Evolutionary conservation across 2,797 vertebrate species (phyloP), one percentile per base, ranked within the genome.

Genomic region (Telmatherina bonti): DNA sequence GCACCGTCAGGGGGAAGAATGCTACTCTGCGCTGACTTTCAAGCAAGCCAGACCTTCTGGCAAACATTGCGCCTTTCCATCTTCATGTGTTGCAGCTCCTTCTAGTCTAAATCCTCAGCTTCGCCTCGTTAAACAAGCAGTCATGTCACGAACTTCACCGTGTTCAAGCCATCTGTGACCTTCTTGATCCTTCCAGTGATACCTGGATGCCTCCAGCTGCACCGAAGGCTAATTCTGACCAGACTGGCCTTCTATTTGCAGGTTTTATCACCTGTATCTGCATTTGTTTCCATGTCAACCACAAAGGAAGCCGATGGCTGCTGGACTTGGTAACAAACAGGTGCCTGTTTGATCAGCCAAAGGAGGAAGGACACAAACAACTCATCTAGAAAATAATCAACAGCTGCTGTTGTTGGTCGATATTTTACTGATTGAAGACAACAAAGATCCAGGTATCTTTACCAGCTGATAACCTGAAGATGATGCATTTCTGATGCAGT

Each of bases 1-100:
- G 85, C 90, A 91, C 72, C 72, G n/a, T 49, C 61, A 47, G 57
- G 74, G 83, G 74, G 83, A 84, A 87, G 88, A 73, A 85, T 79
- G 86, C 81, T 86, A 80, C 89, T 92, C 81, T 76, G 60, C 41
- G 7, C 83, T 83, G 82, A 68, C 76, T 72, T 60, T 27, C 29
- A 7, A 59, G 55, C 68, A 45, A 65, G 47, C 45, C 54, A 36
- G 74, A 71, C 67, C 61, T 8, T 72, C 76, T 79, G 80, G 75
- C 78, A 12, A 70, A 60, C 36, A 7, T 26, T 13, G 35, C 54
- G 62, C 54, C 62, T 86, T 92, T 90, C 83, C 86, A 79, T 91
- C 78, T 83, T 76, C 71, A 63, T 68, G 66, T 24, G 35, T 45
- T 24, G 56, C 65, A 22, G 65, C 53, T 43, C 43, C 38, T 53